Conservation (phyloP, 1,140 invertebrate species). For the Bombus terrestris region DNA sequence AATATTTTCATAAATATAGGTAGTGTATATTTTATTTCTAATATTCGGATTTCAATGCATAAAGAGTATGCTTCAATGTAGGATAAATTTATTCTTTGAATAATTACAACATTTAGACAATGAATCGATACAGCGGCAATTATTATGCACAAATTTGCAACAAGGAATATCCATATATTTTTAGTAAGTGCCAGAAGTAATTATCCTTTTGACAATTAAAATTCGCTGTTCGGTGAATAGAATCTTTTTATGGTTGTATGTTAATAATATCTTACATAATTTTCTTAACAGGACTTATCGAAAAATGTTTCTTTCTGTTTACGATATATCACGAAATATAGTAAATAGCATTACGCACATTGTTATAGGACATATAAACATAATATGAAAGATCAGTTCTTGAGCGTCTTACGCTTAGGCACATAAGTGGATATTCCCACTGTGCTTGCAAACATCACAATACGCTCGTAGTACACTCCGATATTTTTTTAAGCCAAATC, state of each 20-base stretch:
- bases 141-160: constrained; percentile 65
- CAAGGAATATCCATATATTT: constrained; percentile 63
- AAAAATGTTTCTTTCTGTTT: constrained; percentile 30
- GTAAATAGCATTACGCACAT: constrained; percentile 50
- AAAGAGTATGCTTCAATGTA: constrained; percentile 30
- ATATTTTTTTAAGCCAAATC: constrained; percentile 69
- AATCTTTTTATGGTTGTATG: constrained; percentile 39
- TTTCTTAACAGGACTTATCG: constrained; percentile 36
- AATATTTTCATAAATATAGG: constrained; percentile 3
- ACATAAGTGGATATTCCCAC: constrained; percentile 50
- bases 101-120: constrained; percentile 70
- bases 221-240: constrained; percentile 47
- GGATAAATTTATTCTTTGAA: constrained; percentile 63
- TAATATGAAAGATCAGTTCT: constrained; percentile 71
- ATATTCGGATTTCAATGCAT: not conserved
- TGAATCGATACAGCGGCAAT: constrained; percentile 66
- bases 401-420: constrained; percentile 70
- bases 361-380: constrained; percentile 42
- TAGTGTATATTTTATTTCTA: not conserved
- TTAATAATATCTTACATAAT: constrained; percentile 42
- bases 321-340: constrained; percentile 37
- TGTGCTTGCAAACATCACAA: constrained; percentile 61
- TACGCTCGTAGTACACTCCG: constrained; percentile 60
- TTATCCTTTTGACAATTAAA: constrained; percentile 42
- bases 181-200: constrained; percentile 64